Conservation (phyloP, 2,797 vertebrate species). For the Acanthurus leucopareius region DNA sequence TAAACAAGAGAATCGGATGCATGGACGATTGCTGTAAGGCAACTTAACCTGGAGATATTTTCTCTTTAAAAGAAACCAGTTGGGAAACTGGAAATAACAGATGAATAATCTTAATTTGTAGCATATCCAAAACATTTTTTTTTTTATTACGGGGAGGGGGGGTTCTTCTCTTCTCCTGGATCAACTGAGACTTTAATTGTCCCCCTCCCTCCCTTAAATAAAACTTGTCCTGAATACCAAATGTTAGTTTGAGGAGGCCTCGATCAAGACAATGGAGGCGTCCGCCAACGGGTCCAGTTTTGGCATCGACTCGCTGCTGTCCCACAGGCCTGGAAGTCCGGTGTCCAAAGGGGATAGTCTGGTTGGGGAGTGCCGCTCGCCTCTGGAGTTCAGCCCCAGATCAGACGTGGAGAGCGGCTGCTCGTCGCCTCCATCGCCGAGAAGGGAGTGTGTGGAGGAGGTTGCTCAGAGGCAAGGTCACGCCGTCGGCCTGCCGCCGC, state of each 20-base stretch:
- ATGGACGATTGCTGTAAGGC: constrained; percentile 58
- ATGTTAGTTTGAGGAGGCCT: constrained; percentile 86
- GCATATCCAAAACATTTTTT: constrained; percentile 34
- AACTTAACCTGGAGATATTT: constrained; percentile 73
- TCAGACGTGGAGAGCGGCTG: constrained; percentile 94
- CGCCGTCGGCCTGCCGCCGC: constrained; percentile 88
- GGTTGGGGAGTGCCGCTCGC: constrained; percentile 91
- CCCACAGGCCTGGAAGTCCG: constrained; percentile 94
- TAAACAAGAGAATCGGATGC: constrained; percentile 57
- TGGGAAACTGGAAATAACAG: constrained; percentile 62
- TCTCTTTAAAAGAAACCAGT: constrained; percentile 37
- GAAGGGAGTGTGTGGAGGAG: constrained; percentile 92
- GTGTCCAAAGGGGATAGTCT: constrained; percentile 92
- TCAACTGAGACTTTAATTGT: constrained; percentile 60
- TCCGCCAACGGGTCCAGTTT: constrained; percentile 95
- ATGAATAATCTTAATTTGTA: constrained; percentile 66
- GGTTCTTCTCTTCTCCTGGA: constrained; percentile 68
- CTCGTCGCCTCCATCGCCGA: constrained; percentile 93
- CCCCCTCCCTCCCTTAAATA: constrained; percentile 39
- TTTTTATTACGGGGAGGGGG: constrained; percentile 44
- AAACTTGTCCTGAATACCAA: constrained; percentile 82
- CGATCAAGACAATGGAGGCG: constrained; percentile 91
- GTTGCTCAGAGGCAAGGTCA: constrained; percentile 86
- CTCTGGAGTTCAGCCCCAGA: constrained; percentile 94
- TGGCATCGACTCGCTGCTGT: constrained; percentile 98